Base-by-base conservation (phyloP, 1,140 invertebrate species). In the Drosophila murphyi region DNA sequence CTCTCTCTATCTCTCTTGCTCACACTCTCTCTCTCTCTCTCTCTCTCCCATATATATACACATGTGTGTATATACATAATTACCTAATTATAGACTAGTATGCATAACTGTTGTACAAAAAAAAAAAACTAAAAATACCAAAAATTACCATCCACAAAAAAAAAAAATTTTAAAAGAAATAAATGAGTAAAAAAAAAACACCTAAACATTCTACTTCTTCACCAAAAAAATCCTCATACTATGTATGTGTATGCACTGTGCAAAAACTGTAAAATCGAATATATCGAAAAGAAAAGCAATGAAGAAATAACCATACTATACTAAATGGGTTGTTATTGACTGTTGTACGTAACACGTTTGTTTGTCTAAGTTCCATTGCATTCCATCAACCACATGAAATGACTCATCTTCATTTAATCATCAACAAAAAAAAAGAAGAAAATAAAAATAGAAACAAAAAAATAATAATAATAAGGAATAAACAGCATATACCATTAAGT, bases 181-280 rank as follows among this genome's bases (percentile, higher is more conserved):
- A 20, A 20, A 20, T 20, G 1, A 0, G 20, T 20, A 20, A 0
- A 57, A 32, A 20, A 60, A 56, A 63, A 70, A n/a, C 34, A 67
- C 32, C 37, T 34, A 54, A 55, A 8, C 28, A 39, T 48, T 34
- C 29, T 20, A 41, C 29, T 8, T 55, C 28, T 8, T 55, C 50
- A 72, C 48, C 41, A 41, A 50, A 55, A 12, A 31, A 64, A 69
- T 35, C 43, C 43, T 69, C 65, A 54, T 69, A 51, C 41, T 63
- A 54, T 71, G 64, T 80, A 54, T 71, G 64, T 80, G 81, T 80
- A 80, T 83, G 81, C 81, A 83, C 82, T 83, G 81, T 82, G 82
- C 82, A 86, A 86, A 78, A 68, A 52, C 41, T 59, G 20, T n/a
- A 43, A 43, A 43, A 43, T 5, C 10, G 10, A 6, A 29, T 69